Percentiles rank a stretch among this genome's conserved stretches.
Evolutionary conservation across 2,888 invertebrate species (phyloP).

Genomic region (Sinodicranocentrus sp.): DNA sequence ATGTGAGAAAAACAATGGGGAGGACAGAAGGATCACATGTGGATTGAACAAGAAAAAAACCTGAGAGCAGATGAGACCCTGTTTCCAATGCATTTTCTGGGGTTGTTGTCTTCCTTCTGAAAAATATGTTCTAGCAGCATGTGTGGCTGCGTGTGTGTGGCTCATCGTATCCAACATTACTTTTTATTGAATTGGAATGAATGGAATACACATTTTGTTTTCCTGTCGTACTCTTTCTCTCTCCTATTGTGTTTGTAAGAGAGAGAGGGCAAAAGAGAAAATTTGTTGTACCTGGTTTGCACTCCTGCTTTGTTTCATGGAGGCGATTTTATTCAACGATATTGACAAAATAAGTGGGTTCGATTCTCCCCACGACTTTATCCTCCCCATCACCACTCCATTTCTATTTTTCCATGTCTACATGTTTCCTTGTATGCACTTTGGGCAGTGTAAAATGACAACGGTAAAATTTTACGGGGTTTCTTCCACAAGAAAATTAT

Average conservation of each 20-base stretch:
- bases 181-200: constrained; percentile 51
- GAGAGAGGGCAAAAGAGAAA: not conserved
- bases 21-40: not conserved
- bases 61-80: not conserved
- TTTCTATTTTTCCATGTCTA: too few relatives aligned
- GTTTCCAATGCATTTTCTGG: not conserved
- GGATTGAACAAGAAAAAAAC: constrained; percentile 6
- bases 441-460: too few relatives aligned
- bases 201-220: constrained; percentile 1
- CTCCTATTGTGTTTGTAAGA: too few relatives aligned
- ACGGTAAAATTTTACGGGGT: too few relatives aligned
- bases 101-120: not conserved
- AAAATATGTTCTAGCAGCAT: not conserved
- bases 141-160: constrained; percentile 3
- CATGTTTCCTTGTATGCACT: too few relatives aligned
- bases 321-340: not conserved
- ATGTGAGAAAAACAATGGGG: not conserved
- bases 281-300: constrained; percentile 27
- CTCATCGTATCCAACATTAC: constrained; percentile 17
- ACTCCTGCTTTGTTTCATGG: constrained; percentile 17
- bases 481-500: too few relatives aligned
- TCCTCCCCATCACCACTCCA: too few relatives aligned
- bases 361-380: not conserved
- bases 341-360: constrained; percentile 27
- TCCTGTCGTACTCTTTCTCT: too few relatives aligned